Evolutionary conservation across 1,140 invertebrate species (phyloP).

Genomic region (Glossosoma conforme): DNA sequence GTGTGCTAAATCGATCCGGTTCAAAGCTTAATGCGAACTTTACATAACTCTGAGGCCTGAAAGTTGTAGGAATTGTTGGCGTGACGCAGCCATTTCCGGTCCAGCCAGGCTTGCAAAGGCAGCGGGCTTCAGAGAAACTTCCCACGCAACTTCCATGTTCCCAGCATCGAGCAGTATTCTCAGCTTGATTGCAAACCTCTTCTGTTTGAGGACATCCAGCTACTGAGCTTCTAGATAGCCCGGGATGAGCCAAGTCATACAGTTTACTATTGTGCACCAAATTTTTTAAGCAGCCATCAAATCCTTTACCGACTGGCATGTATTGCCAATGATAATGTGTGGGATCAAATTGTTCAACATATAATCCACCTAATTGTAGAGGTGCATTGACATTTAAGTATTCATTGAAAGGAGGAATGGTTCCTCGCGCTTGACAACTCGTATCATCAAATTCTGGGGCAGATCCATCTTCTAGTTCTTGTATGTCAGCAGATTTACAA

Average conservation of each 20-base stretch:
- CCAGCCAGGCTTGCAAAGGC: constrained; percentile 89
- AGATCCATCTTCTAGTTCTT: constrained; percentile 82
- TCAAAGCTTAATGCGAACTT: constrained; percentile 94
- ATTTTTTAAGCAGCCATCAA: constrained; percentile 93
- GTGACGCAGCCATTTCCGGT: constrained; percentile 81
- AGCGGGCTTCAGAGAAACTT: constrained; percentile 79
- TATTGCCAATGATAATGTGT: constrained; percentile 80
- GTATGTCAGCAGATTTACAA: constrained; percentile 80
- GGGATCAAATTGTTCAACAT: constrained; percentile 81
- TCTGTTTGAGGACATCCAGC: constrained; percentile 89
- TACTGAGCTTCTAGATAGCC: constrained; percentile 74
- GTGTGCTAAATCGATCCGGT: constrained; percentile 85
- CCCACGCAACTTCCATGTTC: constrained; percentile 93
- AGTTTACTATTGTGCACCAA: constrained; percentile 93
- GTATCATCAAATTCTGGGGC: constrained; percentile 80
- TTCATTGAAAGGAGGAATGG: constrained; percentile 91
- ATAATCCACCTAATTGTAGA: constrained; percentile 87
- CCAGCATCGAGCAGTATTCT: constrained; percentile 77
- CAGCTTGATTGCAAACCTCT: constrained; percentile 76
- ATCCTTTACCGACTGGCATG: constrained; percentile 81
- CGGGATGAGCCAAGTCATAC: constrained; percentile 87
- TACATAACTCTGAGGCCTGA: constrained; percentile 89
- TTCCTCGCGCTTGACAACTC: constrained; percentile 81
- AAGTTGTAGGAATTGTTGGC: constrained; percentile 80
- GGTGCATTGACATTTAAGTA: constrained; percentile 95